Evolutionary conservation across 2,888 invertebrate genomes (phyloP), one percentile per base, ranked within the genome.

Genomic region (Netelia virgata): DNA sequence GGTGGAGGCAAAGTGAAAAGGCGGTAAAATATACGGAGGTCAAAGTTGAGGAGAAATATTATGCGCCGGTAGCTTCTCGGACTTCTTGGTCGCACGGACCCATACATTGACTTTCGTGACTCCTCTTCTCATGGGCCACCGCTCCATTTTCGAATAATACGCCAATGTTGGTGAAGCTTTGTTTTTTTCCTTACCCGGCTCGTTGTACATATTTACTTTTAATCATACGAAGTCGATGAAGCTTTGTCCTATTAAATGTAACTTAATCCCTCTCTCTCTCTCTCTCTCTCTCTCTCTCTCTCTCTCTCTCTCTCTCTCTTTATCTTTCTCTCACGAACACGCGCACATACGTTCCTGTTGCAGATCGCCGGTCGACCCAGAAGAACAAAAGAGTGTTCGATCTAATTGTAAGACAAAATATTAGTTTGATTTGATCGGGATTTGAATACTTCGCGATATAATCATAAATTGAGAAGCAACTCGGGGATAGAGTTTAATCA

Each of bases 151-250:
- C 82, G 43, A 47, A 79, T 82, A 85, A 85, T 82, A 47, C 72
- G 75, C 70, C 53, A 59, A 72, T 63, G 69, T 78, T 53, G 69
- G 66, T 18, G 10, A 64, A 61, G 73, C 70, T 78, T 66, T 63
- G 36, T 73, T 68, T 73, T 74, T 82, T 85, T 77, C 79, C 57
- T 63, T 63, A 28, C 53, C 70, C 36, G 66, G 78, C 79, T 79
- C 79, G 23, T 63, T 18, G 74, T 74, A 78, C 85, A 76, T 82
- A 83, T 85, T 86, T 85, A 82, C 86, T 86, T 86, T 86, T 86
- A 85, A 86, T 86, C 85, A 86, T 78, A 76, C 75, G 68, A 70
- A 64, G 68, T 79, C 66, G 81, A 78, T 78, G 80, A 64, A 86
- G 85, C 83, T 79, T 86, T 79, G 47, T 74, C 43, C 75, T 57